phyloP scores from a whole-genome alignment of 2,797 vertebrate species.

The Cossypha niveicapilla region DNA sequence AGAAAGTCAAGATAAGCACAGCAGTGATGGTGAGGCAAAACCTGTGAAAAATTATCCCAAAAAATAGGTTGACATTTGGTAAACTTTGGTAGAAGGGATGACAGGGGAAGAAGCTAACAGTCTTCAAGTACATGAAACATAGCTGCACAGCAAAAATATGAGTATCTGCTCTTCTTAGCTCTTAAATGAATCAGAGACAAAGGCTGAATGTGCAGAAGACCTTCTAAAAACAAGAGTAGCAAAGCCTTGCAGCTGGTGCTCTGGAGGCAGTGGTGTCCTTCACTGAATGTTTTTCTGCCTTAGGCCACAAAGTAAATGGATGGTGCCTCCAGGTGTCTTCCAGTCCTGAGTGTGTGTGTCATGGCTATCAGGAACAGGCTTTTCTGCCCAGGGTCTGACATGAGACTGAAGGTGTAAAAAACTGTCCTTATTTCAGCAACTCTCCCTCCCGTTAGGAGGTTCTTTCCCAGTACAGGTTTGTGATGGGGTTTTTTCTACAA shows the following conservation, averaged over 20 bases:
- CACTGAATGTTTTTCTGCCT: not conserved
- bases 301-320: not conserved
- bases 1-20: not conserved
- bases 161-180: not conserved
- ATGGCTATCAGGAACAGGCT: not conserved
- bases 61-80: not conserved
- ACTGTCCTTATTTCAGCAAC: not conserved
- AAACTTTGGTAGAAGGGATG: not conserved
- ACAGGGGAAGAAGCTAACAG: not conserved
- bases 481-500: fast-evolving
- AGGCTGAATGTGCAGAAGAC: not conserved
- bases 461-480: not conserved
- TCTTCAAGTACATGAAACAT: not conserved
- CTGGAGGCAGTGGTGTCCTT: not conserved
- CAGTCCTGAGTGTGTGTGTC: not conserved
- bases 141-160: not conserved
- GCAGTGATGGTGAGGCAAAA: not conserved
- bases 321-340: not conserved
- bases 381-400: not conserved
- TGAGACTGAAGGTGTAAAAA: not conserved
- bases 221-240: not conserved
- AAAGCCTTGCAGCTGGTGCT: not conserved
- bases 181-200: not conserved
- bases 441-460: not conserved
- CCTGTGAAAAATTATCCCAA: not conserved